These are phyloP conservation scores for Cinara cedri DNA, from an alignment of 2,888 invertebrate genomes.

Conservation along the genomic window DNA sequence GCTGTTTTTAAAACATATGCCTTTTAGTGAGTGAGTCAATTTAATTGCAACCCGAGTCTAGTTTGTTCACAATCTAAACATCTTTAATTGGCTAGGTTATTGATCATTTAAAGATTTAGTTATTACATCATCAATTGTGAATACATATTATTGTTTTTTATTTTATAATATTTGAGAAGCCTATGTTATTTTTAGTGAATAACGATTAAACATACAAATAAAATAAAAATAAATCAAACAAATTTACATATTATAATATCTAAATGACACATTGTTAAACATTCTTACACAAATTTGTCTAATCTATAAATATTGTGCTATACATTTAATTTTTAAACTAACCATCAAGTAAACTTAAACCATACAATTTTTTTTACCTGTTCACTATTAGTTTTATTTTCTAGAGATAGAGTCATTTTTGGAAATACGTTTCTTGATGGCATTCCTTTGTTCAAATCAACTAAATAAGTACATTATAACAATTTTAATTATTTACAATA, in stretches of 20 bases:
- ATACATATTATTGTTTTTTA: not conserved
- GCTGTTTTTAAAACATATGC: too few relatives aligned
- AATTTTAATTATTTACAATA: not conserved
- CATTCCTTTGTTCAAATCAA: slow-evolving; percentile 3
- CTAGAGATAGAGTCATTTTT: slow-evolving; percentile 33
- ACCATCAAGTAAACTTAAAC: not conserved
- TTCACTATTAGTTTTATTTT: slow-evolving; percentile 22
- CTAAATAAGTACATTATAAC: not conserved
- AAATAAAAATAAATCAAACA: not conserved
- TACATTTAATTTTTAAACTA: not conserved
- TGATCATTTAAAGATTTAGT: not conserved
- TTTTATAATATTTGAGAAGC: slow-evolving; percentile 21
- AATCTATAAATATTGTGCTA: not conserved
- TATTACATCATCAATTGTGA: not conserved
- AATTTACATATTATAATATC: slow-evolving; percentile 8
- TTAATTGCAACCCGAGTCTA: too few relatives aligned
- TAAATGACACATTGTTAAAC: slow-evolving; percentile 37
- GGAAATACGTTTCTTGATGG: slow-evolving; percentile 13
- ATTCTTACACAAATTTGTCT: slow-evolving; percentile 32
- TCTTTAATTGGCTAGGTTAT: slow-evolving; percentile 6
- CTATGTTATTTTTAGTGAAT: slow-evolving; percentile 2
- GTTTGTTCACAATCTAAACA: too few relatives aligned
- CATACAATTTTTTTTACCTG: slow-evolving; percentile 24
- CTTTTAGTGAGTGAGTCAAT: too few relatives aligned
- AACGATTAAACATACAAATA: not conserved